These are phyloP conservation scores for Latheticus oryzae DNA, from an alignment of 2,888 invertebrate species.

Conservation along the genomic window DNA sequence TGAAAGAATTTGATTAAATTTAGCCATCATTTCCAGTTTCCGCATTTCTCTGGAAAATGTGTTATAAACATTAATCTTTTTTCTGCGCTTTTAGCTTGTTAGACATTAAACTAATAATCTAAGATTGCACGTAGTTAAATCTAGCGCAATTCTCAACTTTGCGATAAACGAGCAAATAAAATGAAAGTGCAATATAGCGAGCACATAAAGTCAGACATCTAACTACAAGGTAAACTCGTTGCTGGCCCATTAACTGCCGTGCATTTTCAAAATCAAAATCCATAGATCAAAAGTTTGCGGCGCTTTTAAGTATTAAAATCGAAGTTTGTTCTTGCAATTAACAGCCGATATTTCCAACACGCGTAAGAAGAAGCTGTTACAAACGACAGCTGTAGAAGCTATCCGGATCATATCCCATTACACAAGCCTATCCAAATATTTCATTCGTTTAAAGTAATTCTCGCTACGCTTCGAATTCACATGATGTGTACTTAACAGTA, in stretches of 20 bases:
- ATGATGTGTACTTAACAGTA: constrained; percentile 4
- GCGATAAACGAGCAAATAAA: constrained; percentile 24
- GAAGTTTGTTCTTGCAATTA: constrained; percentile 9
- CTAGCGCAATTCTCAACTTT: constrained; percentile 18
- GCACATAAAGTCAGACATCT: constrained; percentile 16
- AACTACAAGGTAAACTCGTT: not conserved
- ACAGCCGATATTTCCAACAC: too few relatives aligned
- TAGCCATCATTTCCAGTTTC: not conserved
- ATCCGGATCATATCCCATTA: not conserved
- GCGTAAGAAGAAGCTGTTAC: too few relatives aligned
- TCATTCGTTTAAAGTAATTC: constrained; percentile 2
- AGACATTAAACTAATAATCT: too few relatives aligned
- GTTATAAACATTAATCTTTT: too few relatives aligned
- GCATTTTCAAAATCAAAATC: too few relatives aligned
- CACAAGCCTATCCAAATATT: not conserved
- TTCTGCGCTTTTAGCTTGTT: constrained; percentile 1
- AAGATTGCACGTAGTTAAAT: constrained; percentile 4
- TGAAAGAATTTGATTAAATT: constrained; percentile 3
- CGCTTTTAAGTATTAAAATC: too few relatives aligned
- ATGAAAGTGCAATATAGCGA: constrained; percentile 27
- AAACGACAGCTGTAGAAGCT: constrained; percentile 7
- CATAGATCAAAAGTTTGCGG: too few relatives aligned
- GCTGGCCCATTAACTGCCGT: not conserved
- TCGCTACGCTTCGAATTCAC: not conserved
- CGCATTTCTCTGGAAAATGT: too few relatives aligned